phyloP scores from a whole-genome alignment of 2,888 invertebrate genomes.

The Stenotaenia linearis region DNA sequence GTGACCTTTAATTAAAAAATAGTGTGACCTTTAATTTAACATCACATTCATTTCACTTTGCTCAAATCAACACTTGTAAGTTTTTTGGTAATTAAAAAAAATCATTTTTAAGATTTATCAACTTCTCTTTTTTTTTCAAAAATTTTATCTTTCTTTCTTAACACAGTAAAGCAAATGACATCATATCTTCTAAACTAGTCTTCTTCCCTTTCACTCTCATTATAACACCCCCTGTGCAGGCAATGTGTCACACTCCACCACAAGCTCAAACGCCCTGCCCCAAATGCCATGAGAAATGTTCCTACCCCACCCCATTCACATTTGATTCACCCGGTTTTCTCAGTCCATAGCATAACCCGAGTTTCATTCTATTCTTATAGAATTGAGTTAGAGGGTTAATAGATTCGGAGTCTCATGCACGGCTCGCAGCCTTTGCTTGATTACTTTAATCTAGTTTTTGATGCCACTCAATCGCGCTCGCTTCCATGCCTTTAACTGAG shows the following conservation, averaged over 20 bases:
- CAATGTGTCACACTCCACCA: neutral
- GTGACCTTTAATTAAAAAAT: no score
- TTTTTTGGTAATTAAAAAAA: no score
- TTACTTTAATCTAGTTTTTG: neutral
- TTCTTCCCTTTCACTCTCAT: no score
- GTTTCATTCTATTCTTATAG: slow-evolving; percentile 8
- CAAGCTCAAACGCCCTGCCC: neutral
- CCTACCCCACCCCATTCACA: neutral
- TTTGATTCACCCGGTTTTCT: neutral
- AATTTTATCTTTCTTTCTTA: no score
- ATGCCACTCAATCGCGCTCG: neutral
- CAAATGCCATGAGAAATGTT: neutral
- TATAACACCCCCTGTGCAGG: neutral
- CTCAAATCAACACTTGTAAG: no score
- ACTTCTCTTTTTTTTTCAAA: no score
- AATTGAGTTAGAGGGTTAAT: neutral
- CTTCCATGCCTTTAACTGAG: neutral
- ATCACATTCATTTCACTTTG: no score
- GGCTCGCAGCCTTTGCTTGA: neutral
- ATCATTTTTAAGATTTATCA: no score
- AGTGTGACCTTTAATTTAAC: no score
- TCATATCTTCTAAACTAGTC: no score
- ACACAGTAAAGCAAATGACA: no score
- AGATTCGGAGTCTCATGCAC: neutral
- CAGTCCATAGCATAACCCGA: neutral